phyloP scores from a whole-genome alignment of 2,113 vertebrate species.

The Myrmecobius fasciatus region DNA sequence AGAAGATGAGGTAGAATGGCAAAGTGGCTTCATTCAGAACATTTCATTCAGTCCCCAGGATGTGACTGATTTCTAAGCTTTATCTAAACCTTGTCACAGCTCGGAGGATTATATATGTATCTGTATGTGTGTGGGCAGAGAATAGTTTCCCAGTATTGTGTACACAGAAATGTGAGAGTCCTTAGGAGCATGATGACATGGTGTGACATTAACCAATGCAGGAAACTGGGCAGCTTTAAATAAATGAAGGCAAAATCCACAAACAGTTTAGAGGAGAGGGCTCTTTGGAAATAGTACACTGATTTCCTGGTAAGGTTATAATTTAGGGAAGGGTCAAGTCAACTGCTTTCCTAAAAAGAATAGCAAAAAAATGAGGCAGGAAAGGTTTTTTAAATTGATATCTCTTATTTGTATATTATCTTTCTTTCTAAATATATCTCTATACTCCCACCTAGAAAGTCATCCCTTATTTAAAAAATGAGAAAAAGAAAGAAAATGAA shows the following conservation, averaged over 20 bases:
- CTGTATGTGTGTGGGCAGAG: neutral
- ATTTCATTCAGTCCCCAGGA: neutral
- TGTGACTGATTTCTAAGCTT: neutral
- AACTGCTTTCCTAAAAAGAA: neutral
- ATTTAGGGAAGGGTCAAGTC: neutral
- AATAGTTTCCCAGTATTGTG: neutral
- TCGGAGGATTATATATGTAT: neutral
- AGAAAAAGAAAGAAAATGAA: neutral
- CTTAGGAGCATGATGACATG: neutral
- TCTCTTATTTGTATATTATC: neutral
- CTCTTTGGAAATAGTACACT: slow-evolving; percentile 1
- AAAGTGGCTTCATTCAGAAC: neutral
- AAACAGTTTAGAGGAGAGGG: neutral
- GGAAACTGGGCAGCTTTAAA: slow-evolving; percentile 12
- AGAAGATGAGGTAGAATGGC: neutral
- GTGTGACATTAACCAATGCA: neutral
- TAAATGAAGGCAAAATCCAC: slow-evolving; percentile 14
- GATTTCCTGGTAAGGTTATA: neutral
- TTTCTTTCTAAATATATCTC: neutral
- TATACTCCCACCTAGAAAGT: neutral
- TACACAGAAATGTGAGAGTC: slow-evolving; percentile 1
- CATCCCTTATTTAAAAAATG: neutral
- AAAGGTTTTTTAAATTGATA: neutral
- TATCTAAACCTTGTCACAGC: neutral
- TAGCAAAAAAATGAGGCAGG: neutral